A percentile compares a stretch with the other conserved stretches of the same genome.
Evolutionary conservation across 2,888 invertebrate species (phyloP).

Genomic region (Nemoura dubitans): DNA sequence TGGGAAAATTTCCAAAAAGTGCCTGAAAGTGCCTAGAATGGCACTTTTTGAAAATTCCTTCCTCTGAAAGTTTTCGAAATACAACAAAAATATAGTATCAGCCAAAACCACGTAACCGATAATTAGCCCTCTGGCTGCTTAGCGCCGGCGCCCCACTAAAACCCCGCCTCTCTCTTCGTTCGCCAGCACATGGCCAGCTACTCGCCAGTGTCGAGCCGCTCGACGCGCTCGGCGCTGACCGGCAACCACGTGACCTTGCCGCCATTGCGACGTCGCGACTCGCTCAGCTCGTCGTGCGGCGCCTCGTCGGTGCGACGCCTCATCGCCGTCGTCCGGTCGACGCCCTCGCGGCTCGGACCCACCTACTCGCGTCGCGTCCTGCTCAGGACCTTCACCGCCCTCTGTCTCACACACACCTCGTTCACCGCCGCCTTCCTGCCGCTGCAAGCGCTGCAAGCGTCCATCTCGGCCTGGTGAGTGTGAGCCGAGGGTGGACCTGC

Average conservation of each 20-base stretch:
- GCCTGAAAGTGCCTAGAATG: too few species aligned
- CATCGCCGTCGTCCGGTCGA: constrained; percentile 67
- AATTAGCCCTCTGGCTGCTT: too few species aligned
- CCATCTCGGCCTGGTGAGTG: constrained; percentile 61
- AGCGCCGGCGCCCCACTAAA: too few species aligned
- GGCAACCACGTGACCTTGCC: constrained; percentile 51
- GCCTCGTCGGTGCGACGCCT: constrained; percentile 80
- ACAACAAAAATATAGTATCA: too few species aligned
- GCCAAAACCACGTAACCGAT: too few species aligned
- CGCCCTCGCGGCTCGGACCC: constrained; percentile 56
- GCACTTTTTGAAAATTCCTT: too few species aligned
- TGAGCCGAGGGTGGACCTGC: too few species aligned
- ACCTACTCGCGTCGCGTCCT: constrained; percentile 55
- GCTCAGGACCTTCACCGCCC: constrained; percentile 59
- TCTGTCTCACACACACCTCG: constrained; percentile 66
- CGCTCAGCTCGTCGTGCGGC: constrained; percentile 77
- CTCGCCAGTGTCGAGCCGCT: constrained; percentile 47
- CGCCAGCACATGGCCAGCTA: constrained; percentile 17
- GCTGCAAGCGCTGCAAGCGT: constrained; percentile 66
- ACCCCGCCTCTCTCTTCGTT: too few species aligned
- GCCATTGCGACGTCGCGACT: constrained; percentile 69
- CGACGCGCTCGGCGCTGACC: constrained; percentile 44
- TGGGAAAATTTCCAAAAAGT: too few species aligned
- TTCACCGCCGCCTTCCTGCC: constrained; percentile 70
- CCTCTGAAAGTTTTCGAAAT: too few species aligned